These are phyloP conservation scores for Tetramorium bicarinatum DNA, from an alignment of 2,888 invertebrate species.

Conservation along the genomic window DNA sequence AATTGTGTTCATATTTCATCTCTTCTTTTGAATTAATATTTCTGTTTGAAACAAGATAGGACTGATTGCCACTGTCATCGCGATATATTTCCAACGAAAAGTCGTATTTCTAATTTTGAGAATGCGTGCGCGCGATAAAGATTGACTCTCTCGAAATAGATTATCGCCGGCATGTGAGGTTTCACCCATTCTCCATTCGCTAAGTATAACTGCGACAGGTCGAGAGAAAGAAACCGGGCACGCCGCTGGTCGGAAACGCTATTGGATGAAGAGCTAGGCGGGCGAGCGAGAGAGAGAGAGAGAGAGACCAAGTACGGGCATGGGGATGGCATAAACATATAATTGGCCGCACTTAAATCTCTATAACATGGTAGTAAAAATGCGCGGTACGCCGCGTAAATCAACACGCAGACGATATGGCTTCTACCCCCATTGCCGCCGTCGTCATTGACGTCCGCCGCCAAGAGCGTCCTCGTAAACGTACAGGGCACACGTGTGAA, in stretches of 20 bases:
- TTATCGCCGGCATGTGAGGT: conserved; percentile 73
- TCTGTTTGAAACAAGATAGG: neutral
- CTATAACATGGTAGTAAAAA: conserved; percentile 85
- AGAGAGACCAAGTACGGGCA: conserved; percentile 53
- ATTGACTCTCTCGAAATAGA: conserved; percentile 78
- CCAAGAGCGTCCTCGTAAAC: conserved; percentile 73
- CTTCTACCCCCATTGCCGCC: conserved; percentile 68
- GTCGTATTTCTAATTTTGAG: conserved; percentile 38
- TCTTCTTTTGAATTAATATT: conserved; percentile 7
- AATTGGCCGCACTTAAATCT: conserved; percentile 86
- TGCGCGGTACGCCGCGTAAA: conserved; percentile 83
- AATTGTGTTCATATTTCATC: neutral
- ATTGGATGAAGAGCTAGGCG: conserved; percentile 40
- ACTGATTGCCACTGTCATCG: neutral
- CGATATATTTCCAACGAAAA: neutral
- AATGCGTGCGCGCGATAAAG: conserved; percentile 43
- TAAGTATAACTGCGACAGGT: conserved; percentile 73
- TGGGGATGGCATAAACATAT: conserved; percentile 82
- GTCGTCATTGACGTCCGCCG: conserved; percentile 43
- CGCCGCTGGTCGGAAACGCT: conserved; percentile 52
- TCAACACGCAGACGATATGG: conserved; percentile 84
- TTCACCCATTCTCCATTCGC: conserved; percentile 73
- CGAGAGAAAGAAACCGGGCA: conserved; percentile 65
- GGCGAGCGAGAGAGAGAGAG: conserved; percentile 18
- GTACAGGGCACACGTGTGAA: conserved; percentile 55